phyloP scores from a whole-genome alignment of 2,797 vertebrate species.

The Clangula hyemalis region DNA sequence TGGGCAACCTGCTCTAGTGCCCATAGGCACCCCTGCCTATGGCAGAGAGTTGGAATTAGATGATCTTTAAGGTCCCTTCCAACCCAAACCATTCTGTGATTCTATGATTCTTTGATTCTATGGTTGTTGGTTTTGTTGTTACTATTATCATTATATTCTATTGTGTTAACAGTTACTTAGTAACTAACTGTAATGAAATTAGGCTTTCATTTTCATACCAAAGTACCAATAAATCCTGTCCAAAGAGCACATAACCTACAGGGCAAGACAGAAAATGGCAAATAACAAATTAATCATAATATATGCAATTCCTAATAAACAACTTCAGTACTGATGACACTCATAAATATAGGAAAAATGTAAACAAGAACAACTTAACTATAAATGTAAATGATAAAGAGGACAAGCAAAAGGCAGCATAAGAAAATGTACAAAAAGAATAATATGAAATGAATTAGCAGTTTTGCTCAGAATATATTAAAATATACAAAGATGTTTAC shows the following conservation, averaged over 20 bases:
- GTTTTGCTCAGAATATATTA: not conserved
- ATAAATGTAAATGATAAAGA: not conserved
- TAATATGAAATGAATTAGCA: not conserved
- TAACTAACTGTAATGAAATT: not conserved
- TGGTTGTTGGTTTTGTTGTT: not conserved
- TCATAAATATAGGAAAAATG: not conserved
- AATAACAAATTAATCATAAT: not conserved
- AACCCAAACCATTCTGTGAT: too few species aligned
- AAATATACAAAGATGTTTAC: not conserved
- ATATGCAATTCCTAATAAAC: not conserved
- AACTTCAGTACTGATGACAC: not conserved
- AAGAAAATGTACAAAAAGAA: not conserved
- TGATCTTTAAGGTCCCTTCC: too few species aligned
- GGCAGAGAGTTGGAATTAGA: too few species aligned
- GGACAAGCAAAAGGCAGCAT: rapidly evolving
- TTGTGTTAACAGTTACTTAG: not conserved
- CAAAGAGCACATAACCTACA: not conserved
- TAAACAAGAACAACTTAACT: not conserved
- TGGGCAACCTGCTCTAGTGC: too few species aligned
- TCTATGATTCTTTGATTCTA: too few species aligned
- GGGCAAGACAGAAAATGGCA: not conserved
- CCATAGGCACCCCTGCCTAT: too few species aligned
- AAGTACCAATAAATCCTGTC: not conserved
- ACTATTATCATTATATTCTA: not conserved
- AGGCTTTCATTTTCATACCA: not conserved